Percentiles rank a stretch among this genome's conserved stretches.
These are phyloP conservation scores for Myotis yumanensis DNA, from an alignment of 2,113 vertebrate species.

Conservation along the genomic window DNA sequence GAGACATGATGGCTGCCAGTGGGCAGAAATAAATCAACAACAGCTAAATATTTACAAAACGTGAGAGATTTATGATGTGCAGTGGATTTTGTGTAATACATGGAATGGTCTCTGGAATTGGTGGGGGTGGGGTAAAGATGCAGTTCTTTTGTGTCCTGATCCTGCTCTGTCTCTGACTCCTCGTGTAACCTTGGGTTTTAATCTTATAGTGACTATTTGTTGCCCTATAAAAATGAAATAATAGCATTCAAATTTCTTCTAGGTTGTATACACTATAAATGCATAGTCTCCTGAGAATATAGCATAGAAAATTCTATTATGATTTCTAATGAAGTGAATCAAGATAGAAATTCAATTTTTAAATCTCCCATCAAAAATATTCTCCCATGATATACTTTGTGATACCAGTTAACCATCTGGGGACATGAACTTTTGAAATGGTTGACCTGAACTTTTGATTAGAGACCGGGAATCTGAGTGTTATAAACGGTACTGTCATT, in stretches of 20 bases:
- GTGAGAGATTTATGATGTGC: conserved; percentile 65
- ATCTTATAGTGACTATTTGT: neutral
- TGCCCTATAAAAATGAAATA: conserved; percentile 48
- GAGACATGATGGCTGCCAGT: conserved; percentile 62
- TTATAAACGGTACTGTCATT: neutral
- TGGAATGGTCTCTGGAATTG: conserved; percentile 48
- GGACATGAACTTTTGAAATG: conserved; percentile 24
- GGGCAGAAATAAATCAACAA: conserved; percentile 68
- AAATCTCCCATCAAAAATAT: conserved; percentile 38
- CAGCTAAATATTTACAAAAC: conserved; percentile 72
- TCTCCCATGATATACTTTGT: neutral
- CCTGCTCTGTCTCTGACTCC: conserved; percentile 9
- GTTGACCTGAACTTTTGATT: neutral
- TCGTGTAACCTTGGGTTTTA: neutral
- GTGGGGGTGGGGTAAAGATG: conserved; percentile 17
- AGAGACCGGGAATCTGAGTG: neutral
- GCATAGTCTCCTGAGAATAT: neutral
- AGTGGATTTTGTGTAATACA: conserved; percentile 55
- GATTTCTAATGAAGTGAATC: conserved; percentile 13
- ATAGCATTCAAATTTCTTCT: conserved; percentile 42
- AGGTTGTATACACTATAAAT: neutral
- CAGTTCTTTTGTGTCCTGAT: conserved; percentile 55
- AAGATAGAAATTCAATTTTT: conserved; percentile 36
- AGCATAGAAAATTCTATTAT: neutral
- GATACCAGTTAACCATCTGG: neutral